Base-by-base conservation (phyloP, 2,797 vertebrate species). In the Microctenopoma lineatum region DNA sequence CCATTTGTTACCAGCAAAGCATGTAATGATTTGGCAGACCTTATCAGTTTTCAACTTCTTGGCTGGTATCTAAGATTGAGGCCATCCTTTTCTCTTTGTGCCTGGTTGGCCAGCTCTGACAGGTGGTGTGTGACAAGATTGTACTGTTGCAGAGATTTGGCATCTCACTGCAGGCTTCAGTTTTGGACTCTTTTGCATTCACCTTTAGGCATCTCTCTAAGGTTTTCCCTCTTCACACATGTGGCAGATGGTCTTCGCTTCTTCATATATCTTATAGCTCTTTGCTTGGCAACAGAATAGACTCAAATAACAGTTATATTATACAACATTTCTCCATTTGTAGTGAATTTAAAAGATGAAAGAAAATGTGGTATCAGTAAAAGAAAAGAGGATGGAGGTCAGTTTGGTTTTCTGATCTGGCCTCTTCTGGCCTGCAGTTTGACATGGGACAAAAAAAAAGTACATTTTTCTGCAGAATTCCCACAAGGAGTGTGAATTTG, bases 241-340 rank as follows among this genome's bases (percentile, higher is more conserved):
- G 92, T 95, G 83, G 95, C 95, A 64, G 95, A 94, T 94, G 89
- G 94, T 96, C 96, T 96, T 96, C 87, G 96, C 96, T 76, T 93
- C 81, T 87, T 97, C 94, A 90, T 95, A 96, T 91, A 96, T 94
- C 89, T 95, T 95, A 88, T 94, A 95, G 90, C 93, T 96, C 89
- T 95, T 94, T 89, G 96, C 96, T 91, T 96, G 94, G 85, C 94
- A 94, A 92, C 96, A 95, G 0, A 90, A 44, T 38, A 32, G 53
- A 41, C 53, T 8, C 12, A 39, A 25, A 61, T 27, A n/a, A 14
- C 7, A 42, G 18, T 9, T 21, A 25, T 47, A 44, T 21, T 25
- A 29, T 1, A 48, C 14, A 47, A 57, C 12, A 13, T 11, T 21
- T 5, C 13, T 34, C 6, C 1, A 18, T 48, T 27, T 36, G 2